Conservation (phyloP, 30 jellyfish, hydroid and myxozoan species). For the Chironex yamaguchii region DNA sequence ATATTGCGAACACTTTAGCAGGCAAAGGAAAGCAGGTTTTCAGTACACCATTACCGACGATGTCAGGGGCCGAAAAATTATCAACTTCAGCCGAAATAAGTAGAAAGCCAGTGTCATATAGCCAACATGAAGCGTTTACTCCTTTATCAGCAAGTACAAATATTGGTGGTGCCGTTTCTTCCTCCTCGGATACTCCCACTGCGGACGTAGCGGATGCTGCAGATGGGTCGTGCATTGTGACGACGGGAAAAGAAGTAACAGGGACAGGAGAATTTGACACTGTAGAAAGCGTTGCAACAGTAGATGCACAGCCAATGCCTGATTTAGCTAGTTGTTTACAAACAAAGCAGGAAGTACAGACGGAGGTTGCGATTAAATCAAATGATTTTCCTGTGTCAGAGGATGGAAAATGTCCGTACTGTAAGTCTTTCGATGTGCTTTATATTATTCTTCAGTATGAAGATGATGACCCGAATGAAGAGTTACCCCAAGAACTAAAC, state of each 20-base stretch:
- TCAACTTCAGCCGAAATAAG: background rate
- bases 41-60: background rate
- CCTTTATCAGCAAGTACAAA: background rate
- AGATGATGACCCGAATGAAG: constrained; percentile 39
- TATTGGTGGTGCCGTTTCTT: background rate
- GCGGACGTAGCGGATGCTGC: background rate
- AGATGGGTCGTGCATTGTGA: background rate
- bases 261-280: background rate
- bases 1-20: background rate
- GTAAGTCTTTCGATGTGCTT: constrained; percentile 86
- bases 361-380: constrained; percentile 21
- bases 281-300: background rate
- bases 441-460: constrained; percentile 65
- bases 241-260: background rate
- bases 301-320: background rate
- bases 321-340: background rate
- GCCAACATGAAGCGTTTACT: background rate
- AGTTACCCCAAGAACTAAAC: constrained; percentile 69
- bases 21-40: background rate
- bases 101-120: background rate
- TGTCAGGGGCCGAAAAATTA: too few species aligned
- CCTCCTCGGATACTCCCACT: background rate
- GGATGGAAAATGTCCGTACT: constrained; percentile 91
- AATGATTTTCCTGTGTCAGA: constrained; percentile 90
- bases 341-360: background rate